Percentiles rank a stretch among this genome's conserved stretches.
phyloP scores from a whole-genome alignment of 37 sponge, comb jelly and placozoan genomes.

The Beroe ovata region DNA sequence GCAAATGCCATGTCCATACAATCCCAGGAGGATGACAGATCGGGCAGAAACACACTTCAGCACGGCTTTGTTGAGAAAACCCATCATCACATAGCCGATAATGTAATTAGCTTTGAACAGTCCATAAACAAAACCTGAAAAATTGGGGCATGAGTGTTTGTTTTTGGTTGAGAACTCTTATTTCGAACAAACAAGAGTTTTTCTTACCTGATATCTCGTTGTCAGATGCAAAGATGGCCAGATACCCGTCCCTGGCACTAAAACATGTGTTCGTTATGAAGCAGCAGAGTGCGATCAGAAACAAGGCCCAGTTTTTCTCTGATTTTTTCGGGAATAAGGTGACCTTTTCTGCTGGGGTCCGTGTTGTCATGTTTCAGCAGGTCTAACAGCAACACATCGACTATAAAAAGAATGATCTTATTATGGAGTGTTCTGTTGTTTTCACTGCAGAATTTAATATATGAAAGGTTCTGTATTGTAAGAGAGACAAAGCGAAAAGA shows the following conservation, averaged over 20 bases:
- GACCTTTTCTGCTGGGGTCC: neutral
- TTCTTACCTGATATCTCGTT: conserved; percentile 5
- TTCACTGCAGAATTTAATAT: too few species aligned
- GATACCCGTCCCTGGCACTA: conserved; percentile 37
- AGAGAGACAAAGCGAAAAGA: too few species aligned
- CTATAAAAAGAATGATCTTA: too few species aligned
- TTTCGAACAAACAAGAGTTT: too few species aligned
- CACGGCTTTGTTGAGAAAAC: conserved; percentile 32
- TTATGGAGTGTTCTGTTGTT: too few species aligned
- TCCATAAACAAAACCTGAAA: conserved; percentile 53
- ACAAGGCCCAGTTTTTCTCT: conserved; percentile 48
- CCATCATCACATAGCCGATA: conserved; percentile 52
- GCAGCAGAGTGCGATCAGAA: conserved; percentile 54
- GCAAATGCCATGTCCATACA: conserved; percentile 44
- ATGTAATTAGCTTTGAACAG: conserved; percentile 65
- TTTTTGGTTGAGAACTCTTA: too few species aligned
- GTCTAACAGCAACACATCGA: too few species aligned
- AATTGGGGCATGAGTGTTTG: too few species aligned
- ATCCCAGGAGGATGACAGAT: conserved; percentile 41
- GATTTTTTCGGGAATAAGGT: neutral
- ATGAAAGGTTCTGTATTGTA: too few species aligned
- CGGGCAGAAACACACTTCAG: neutral
- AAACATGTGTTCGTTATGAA: conserved; percentile 55
- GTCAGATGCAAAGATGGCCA: conserved; percentile 18
- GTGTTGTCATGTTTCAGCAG: too few species aligned